phyloP scores from a whole-genome alignment of 2,888 invertebrate species.

The Lamproptera curius region DNA sequence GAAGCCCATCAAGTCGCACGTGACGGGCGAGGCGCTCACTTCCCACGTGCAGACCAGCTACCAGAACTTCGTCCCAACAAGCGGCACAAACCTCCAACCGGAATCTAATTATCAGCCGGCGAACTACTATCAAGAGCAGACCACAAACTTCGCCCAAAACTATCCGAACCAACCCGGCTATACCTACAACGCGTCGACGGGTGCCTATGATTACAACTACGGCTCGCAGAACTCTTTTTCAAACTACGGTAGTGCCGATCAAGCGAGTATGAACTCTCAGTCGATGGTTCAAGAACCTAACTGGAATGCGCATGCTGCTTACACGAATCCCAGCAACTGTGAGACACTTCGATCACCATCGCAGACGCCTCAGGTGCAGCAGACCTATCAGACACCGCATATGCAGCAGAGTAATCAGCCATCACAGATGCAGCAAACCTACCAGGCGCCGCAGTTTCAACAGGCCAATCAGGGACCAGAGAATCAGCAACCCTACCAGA shows the following conservation, averaged over 20 bases:
- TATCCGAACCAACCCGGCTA: conserved; percentile 81
- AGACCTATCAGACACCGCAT: not conserved
- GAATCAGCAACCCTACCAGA: not conserved
- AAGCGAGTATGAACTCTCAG: conserved; percentile 42
- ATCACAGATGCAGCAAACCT: not conserved
- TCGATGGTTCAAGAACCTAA: conserved; percentile 40
- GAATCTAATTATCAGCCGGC: conserved; percentile 40
- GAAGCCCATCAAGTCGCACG: conserved; percentile 66
- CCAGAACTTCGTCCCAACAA: conserved; percentile 28
- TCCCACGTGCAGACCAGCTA: conserved; percentile 28
- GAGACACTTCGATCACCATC: conserved; percentile 70
- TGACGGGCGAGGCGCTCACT: conserved; percentile 59
- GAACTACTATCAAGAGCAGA: conserved; percentile 36
- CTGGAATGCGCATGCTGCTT: conserved; percentile 51
- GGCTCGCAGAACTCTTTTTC: conserved; percentile 75
- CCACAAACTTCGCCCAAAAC: conserved; percentile 43
- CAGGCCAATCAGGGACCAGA: not conserved
- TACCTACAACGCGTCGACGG: conserved; percentile 73
- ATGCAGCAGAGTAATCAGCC: not conserved
- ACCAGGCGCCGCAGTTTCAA: not conserved
- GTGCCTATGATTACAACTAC: conserved; percentile 79
- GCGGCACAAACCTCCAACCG: conserved; percentile 31
- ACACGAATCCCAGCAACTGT: conserved; percentile 69
- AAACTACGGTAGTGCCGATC: conserved; percentile 36
- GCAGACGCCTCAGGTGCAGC: conserved; percentile 35